phyloP scores from a whole-genome alignment of 2,888 invertebrate genomes.

The Erebia ligea region DNA sequence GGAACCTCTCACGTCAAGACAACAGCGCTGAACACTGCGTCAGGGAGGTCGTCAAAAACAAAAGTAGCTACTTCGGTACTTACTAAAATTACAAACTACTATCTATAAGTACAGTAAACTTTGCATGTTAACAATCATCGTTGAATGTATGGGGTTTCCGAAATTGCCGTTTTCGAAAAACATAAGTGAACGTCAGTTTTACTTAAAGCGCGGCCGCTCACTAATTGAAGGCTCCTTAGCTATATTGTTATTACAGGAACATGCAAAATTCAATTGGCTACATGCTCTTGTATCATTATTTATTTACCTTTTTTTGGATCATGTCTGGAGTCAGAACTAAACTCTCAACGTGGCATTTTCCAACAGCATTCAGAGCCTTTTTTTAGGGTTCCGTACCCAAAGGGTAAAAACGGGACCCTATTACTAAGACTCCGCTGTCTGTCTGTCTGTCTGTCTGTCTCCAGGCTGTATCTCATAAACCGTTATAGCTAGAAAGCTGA shows the following conservation, averaged over 20 bases:
- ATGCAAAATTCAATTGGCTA: conserved; percentile 11
- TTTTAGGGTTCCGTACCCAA: too few species aligned
- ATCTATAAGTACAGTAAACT: neutral
- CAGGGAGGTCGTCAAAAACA: neutral
- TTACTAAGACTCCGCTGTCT: too few species aligned
- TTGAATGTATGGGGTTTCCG: neutral
- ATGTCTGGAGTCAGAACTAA: neutral
- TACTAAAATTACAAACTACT: neutral
- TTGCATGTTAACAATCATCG: neutral
- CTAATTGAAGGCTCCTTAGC: conserved; percentile 2
- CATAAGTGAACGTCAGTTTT: conserved; percentile 7
- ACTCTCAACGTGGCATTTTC: neutral
- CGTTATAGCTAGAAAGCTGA: too few species aligned
- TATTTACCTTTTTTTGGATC: neutral
- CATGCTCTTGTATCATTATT: conserved; percentile 3
- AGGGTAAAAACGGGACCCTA: too few species aligned
- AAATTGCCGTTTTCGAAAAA: conserved; percentile 8
- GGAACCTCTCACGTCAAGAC: too few species aligned
- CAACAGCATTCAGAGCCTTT: neutral
- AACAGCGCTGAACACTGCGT: too few species aligned
- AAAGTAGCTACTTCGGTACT: neutral
- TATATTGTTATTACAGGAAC: neutral
- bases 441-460: too few species aligned
- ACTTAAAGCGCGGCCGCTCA: conserved; percentile 2
- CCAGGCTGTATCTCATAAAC: too few species aligned